Percentiles rank a stretch among this genome's conserved stretches.
Evolutionary conservation across 2,113 vertebrate genomes (phyloP).

Genomic region (Catagonus wagneri): DNA sequence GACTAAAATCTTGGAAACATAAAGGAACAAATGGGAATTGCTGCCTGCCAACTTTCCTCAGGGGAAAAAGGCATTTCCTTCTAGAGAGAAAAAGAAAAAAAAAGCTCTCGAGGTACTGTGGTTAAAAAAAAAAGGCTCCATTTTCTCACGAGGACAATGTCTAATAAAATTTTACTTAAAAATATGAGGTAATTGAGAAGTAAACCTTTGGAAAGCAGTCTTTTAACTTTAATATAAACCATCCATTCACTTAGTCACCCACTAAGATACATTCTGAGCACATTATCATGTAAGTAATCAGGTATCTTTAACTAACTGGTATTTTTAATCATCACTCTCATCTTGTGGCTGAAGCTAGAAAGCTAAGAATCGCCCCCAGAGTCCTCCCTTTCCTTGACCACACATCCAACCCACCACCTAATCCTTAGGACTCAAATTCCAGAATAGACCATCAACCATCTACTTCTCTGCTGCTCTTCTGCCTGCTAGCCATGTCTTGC

Average conservation of each 20-base stretch:
- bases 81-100: not conserved
- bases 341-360: not conserved
- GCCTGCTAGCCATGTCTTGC: not conserved
- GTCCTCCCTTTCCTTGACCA: not conserved
- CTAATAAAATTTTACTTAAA: not conserved
- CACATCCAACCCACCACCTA: not conserved
- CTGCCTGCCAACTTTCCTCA: slow-evolving; percentile 50
- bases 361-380: not conserved
- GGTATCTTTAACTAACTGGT: not conserved
- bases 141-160: not conserved
- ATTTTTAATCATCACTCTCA: not conserved
- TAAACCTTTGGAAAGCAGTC: not conserved
- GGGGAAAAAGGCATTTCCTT: slow-evolving; percentile 41
- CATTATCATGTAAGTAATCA: not conserved
- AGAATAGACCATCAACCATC: not conserved
- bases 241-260: not conserved
- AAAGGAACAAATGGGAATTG: slow-evolving; percentile 60
- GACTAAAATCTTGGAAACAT: slow-evolving; percentile 36
- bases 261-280: slow-evolving; percentile 18
- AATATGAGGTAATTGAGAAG: not conserved
- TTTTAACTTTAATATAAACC: not conserved
- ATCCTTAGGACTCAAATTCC: not conserved
- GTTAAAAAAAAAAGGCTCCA: not conserved
- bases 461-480: not conserved
- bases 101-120: not conserved